Evolutionary conservation across 2,797 vertebrate species (phyloP), one percentile per base, ranked within the genome.

Genomic region (Leptoclinus maculatus): DNA sequence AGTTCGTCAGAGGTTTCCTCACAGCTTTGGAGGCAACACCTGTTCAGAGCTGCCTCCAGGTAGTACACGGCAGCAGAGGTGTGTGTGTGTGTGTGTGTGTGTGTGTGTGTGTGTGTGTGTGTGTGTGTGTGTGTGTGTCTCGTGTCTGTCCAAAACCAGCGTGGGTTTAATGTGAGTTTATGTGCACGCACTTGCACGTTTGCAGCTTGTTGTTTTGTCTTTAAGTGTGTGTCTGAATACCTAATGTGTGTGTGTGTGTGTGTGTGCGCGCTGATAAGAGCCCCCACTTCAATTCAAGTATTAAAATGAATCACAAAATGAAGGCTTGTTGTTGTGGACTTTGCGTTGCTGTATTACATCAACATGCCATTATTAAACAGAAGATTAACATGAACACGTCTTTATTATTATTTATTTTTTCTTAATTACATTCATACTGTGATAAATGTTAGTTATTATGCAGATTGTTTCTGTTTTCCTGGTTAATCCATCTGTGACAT

Each of bases 11-110:
- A 45, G 38, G 45, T 80, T 71, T 67, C 2, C 25, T 57, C 21
- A n/a, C 13, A 59, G 57, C 17, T 77, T 63, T 77, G 39, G 10
- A 32, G 2, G n/a, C 9, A 76, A 65, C 76, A 84, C 66, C 76
- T 79, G 76, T 64, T 76, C 74, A 68, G 36, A 73, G 32, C 5
- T 34, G 32, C 32, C 32, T 34, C 32, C 32, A 34, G 32, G 7
- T 38, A 38, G 10, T 2, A 39, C 32, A 59, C 65, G 69, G 78
- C 71, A 65, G 70, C 66, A 74, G 27, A 58, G 16, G 14, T 8
- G 29, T 39, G 36, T 36, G 36, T 38, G 36, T 38, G 36, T 38
- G 36, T 38, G 36, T 38, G 34, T 34, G 34, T 34, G 5, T 34
- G 34, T 34, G 34, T 34, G 34, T 34, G 34, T 6, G n/a, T n/a